Base-by-base conservation (phyloP, 2,113 vertebrate genomes). In the Leptobrachium ailaonicum region DNA sequence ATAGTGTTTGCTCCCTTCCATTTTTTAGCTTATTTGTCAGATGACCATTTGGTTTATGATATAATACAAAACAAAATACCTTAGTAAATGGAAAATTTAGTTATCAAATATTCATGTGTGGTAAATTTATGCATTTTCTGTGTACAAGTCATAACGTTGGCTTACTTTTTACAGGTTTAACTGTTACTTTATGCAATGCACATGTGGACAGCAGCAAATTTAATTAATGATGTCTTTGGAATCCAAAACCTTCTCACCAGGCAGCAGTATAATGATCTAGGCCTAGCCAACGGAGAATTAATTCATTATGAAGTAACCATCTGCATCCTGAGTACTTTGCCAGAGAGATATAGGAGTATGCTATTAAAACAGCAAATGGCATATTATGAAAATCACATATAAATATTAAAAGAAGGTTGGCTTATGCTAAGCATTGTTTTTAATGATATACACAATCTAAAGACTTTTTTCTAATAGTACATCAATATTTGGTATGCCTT, bases 231-330 rank as follows among this genome's bases (percentile, higher is more conserved):
- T 69, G 42, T 69, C 41, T 69, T 45, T 45, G 42, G 41, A 69
- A 69, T 69, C 43, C 10, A 45, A 68, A 69, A 14, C 5, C 32
- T 64, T 13, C 41, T 45, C 14, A 69, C 42, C 43, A 44, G 67
- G 43, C 42, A 44, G 67, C 67, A 69, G n/a, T 69, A 44, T 69
- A 44, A 69, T 69, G 43, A 69, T 69, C 67, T 69, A 69, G 43
- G 2, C 14, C 12, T 6, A 69, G 41, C 42, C 67, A 69, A 14
- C 42, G 41, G 67, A 69, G 42, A 69, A 45, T 44, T 6, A 41
- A 44, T 69, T 11, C 41, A 41, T 69, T 45, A 69, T 44, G 44
- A 69, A 69, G 4, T 43, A 9, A 6, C 67, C 67, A 69, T 69
- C 67, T 69, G 67, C 41, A 69, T 45, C 40, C 42, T 64, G 9